Percentiles rank a stretch among this genome's conserved stretches.
These are phyloP conservation scores for Teinopalpus imperialis DNA, from an alignment of 2,888 invertebrate species.

Conservation along the genomic window DNA sequence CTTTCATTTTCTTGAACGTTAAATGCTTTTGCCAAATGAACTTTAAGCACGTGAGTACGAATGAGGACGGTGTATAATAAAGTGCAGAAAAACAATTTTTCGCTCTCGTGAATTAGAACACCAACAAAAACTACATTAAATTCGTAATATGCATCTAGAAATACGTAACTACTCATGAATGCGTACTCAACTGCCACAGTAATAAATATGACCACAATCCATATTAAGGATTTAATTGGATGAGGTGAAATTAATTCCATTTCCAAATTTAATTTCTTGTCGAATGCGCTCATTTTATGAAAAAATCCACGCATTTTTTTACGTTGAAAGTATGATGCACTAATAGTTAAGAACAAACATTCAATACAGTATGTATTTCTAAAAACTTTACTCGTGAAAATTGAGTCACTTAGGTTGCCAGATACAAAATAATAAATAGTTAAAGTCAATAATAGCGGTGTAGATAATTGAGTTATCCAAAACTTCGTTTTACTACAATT, in stretches of 20 bases:
- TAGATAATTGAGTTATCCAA: slow-evolving; percentile 8
- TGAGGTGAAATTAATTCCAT: background rate
- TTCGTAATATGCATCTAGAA: background rate
- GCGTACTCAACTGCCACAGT: slow-evolving; percentile 1
- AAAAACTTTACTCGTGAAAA: slow-evolving; percentile 3
- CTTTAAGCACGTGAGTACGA: slow-evolving; percentile 26
- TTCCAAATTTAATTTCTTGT: slow-evolving; percentile 6
- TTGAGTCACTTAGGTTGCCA: background rate
- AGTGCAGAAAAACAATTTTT: slow-evolving; percentile 27
- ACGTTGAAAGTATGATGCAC: slow-evolving; percentile 10
- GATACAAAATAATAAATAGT: slow-evolving; percentile 10
- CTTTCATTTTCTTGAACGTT: background rate
- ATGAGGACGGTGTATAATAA: slow-evolving; percentile 23
- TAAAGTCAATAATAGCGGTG: background rate
- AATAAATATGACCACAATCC: background rate
- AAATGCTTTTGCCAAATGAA: slow-evolving; percentile 22
- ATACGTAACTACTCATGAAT: background rate
- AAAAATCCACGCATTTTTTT: slow-evolving; percentile 11
- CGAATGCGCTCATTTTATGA: slow-evolving; percentile 11
- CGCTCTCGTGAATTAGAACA: slow-evolving; percentile 25
- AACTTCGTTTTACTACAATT: background rate
- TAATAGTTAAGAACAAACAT: slow-evolving; percentile 2
- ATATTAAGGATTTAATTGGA: background rate
- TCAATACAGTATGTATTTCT: slow-evolving; percentile 16
- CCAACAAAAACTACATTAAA: slow-evolving; percentile 18